These are phyloP conservation scores for Lycodopsis pacificus DNA, from an alignment of 2,797 vertebrate genomes.

Conservation along the genomic window DNA sequence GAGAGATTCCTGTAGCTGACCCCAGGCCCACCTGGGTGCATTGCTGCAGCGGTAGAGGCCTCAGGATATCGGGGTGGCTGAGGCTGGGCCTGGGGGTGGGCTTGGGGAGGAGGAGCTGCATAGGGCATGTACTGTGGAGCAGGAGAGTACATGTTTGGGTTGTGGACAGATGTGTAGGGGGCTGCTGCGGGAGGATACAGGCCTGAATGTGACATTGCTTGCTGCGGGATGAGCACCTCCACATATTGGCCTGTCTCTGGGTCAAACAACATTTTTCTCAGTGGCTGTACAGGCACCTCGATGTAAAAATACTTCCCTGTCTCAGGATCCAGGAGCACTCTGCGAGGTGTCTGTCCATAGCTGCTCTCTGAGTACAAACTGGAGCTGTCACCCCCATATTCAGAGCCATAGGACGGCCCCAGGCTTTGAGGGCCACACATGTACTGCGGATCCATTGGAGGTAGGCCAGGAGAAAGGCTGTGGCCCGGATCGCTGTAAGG, in stretches of 20 bases:
- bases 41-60: slow-evolving; percentile 69
- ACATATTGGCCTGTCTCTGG: slow-evolving; percentile 96
- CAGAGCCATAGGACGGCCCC: slow-evolving; percentile 80
- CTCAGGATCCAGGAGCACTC: slow-evolving; percentile 92
- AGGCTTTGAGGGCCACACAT: slow-evolving; percentile 80
- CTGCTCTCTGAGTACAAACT: slow-evolving; percentile 83
- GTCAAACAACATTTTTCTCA: slow-evolving; percentile 92
- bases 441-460: slow-evolving; percentile 82
- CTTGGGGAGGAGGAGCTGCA: slow-evolving; percentile 80
- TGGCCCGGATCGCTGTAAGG: slow-evolving; percentile 77
- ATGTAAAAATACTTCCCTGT: slow-evolving; percentile 95
- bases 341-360: slow-evolving; percentile 80
- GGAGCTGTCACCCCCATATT: slow-evolving; percentile 80
- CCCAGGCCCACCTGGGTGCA: slow-evolving; percentile 76
- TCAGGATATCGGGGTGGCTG: slow-evolving; percentile 83
- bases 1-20: slow-evolving; percentile 75
- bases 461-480: slow-evolving; percentile 79
- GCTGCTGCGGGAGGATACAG: slow-evolving; percentile 87
- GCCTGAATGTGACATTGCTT: slow-evolving; percentile 84
- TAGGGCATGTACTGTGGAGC: slow-evolving; percentile 87
- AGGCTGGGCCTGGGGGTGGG: slow-evolving; percentile 80
- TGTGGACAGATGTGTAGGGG: slow-evolving; percentile 83
- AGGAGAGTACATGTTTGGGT: slow-evolving; percentile 84
- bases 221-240: slow-evolving; percentile 93
- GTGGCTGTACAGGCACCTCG: slow-evolving; percentile 90